Conservation (phyloP, 2,797 vertebrate species). For the Eurystomus glaucurus region DNA sequence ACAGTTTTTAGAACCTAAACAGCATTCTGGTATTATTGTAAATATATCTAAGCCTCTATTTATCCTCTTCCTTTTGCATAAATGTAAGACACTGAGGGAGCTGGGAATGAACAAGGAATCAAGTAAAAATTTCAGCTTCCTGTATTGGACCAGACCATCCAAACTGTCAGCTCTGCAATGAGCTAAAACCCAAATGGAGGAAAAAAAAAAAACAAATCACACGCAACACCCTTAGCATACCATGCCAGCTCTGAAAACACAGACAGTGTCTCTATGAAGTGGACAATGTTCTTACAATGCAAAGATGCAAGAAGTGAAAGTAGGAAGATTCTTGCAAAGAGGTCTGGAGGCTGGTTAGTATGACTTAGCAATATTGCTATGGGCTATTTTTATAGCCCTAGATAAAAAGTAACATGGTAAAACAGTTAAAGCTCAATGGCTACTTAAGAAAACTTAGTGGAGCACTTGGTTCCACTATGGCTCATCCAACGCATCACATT, state of each 20-base stretch:
- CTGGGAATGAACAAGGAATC: background rate
- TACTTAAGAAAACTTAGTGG: background rate
- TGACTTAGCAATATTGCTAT: background rate
- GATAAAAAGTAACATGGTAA: background rate
- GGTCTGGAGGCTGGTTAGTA: background rate
- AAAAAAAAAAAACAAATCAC: background rate
- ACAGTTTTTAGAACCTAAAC: background rate
- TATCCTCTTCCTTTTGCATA: background rate
- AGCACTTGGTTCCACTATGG: background rate
- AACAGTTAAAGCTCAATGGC: background rate
- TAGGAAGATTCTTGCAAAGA: background rate
- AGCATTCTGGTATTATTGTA: background rate
- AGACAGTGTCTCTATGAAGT: background rate
- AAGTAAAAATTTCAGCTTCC: background rate
- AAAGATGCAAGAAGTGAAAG: background rate
- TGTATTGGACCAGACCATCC: background rate
- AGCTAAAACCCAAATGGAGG: fast-evolving
- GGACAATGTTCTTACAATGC: background rate
- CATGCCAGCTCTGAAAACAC: background rate
- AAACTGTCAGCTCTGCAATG: background rate
- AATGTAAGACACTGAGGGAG: background rate
- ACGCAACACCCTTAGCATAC: no score
- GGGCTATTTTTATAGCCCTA: background rate
- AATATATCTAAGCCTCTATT: background rate
- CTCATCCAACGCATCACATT: background rate